Evolutionary conservation across 2,797 vertebrate species (phyloP), one percentile per base, ranked within the genome.

Genomic region (Chelmon rostratus): DNA sequence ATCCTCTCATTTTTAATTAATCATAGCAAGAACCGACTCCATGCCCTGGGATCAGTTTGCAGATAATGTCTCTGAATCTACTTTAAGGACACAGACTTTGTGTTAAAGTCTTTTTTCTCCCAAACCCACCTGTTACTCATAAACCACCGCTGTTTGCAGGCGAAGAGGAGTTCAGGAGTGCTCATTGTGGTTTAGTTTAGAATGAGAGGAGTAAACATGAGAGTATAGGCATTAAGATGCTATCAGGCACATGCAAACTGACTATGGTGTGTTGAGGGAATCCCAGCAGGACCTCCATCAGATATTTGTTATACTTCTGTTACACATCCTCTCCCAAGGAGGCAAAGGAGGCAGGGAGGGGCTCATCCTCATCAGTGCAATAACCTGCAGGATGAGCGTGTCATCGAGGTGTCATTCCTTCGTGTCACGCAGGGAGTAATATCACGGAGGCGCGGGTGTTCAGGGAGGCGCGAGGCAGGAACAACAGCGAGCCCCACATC

Each of bases 371-470:
- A 25, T 65, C 62, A 3, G 7, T 2, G 11, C 25, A 53, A 3
- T 4, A 5, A 16, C 49, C 40, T 57, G n/a, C 28, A 49, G 37
- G 25, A 31, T 72, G 53, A 31, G 19, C 1, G 35, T 64, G 8
- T 68, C 37, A 35, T 1, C 63, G 40, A 38, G 7, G 40, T 57
- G 42, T 70, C 0, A 0, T 77, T 33, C 31, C 53, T 76, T 37
- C 68, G 21, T 76, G 18, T 81, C 57, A 89, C 94, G 94, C 93
- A 99, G 98, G 97, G 93, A 97, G 95, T 76, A 97, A 94, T 76
- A 96, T 98, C 87, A 95, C 97, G 21, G 98, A 99, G 94, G 98
- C 98, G 0, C 96, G 98, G 56, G 98, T 99, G 84, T 99, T 98
- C 96, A 95, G 98, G 93, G 98, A 99, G 91, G 93, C 98, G 2